Conservation (phyloP, 2,888 invertebrate species). For the Rhimphoctona megacephalus region DNA sequence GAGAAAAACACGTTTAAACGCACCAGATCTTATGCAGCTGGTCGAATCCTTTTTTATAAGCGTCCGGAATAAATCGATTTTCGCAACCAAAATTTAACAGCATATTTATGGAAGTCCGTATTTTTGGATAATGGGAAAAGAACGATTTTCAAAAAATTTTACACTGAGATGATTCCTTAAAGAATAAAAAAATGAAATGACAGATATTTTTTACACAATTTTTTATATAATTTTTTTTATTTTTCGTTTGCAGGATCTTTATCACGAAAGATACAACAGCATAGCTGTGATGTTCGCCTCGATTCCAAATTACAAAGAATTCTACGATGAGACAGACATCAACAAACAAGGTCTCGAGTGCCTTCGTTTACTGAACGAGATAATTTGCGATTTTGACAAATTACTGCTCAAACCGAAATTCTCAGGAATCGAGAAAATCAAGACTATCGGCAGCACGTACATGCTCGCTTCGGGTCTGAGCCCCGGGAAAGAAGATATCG, state of each 20-base stretch:
- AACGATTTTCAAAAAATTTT: too few species aligned
- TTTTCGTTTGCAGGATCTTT: conserved; percentile 89
- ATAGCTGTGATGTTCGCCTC: conserved; percentile 99
- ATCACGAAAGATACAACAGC: conserved; percentile 96
- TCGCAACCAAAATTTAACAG: too few species aligned
- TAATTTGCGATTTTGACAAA: conserved; percentile 99
- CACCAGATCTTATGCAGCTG: too few species aligned
- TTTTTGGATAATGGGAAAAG: too few species aligned
- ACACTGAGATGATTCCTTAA: too few species aligned
- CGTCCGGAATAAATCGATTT: too few species aligned
- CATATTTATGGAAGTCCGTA: too few species aligned
- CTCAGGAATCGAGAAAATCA: conserved; percentile 98
- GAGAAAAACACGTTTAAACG: too few species aligned
- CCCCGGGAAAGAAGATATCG: conserved; percentile 93
- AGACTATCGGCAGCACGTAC: conserved; percentile 99
- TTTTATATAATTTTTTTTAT: neutral
- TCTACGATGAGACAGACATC: conserved; percentile 98
- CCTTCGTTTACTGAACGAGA: conserved; percentile 96
- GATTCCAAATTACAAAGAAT: conserved; percentile 98
- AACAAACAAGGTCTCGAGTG: conserved; percentile 98
- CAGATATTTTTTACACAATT: too few species aligned
- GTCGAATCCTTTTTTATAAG: too few species aligned
- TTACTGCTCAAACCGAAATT: conserved; percentile 96
- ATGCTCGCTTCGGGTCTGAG: conserved; percentile 98
- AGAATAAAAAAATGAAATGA: neutral